A percentile compares a stretch with the other conserved stretches of the same genome.
Conservation (phyloP, 2,888 invertebrate species). For the Drosophila buzzatii region DNA sequence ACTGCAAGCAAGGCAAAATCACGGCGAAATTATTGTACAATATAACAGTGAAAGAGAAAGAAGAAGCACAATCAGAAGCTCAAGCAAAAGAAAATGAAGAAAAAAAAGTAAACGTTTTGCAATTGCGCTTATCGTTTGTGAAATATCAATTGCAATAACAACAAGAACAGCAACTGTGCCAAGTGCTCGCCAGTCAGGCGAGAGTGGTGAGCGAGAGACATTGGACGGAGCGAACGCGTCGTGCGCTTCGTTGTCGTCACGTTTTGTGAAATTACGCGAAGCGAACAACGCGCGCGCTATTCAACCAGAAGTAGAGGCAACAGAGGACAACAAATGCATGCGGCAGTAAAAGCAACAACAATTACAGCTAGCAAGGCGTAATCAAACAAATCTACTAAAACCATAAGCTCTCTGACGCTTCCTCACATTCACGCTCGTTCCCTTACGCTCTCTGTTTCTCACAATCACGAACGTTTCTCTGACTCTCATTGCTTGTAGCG, state of each 20-base stretch:
- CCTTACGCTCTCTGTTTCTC: conserved; percentile 8
- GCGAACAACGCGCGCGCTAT: conserved; percentile 58
- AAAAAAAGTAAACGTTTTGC: conserved; percentile 67
- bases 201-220: conserved; percentile 22
- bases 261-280: conserved; percentile 77
- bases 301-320: conserved; percentile 13
- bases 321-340: conserved; percentile 40
- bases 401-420: conserved; percentile 28
- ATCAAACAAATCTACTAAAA: conserved; percentile 40
- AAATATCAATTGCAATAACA: conserved; percentile 75
- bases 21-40: conserved; percentile 56
- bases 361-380: conserved; percentile 22
- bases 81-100: background rate
- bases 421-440: conserved; percentile 22
- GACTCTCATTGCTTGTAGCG: conserved; percentile 40
- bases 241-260: conserved; percentile 64
- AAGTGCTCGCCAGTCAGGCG: conserved; percentile 43
- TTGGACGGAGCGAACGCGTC: conserved; percentile 6
- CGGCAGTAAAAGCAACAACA: conserved; percentile 33
- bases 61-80: conserved; percentile 18
- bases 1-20: conserved; percentile 52
- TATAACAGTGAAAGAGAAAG: conserved; percentile 36
- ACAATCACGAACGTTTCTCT: conserved; percentile 5
- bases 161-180: conserved; percentile 49
- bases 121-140: conserved; percentile 74